Evolutionary conservation across 2,888 invertebrate genomes (phyloP), one percentile per base, ranked within the genome.

Genomic region (Melikaiella ostensackeni): DNA sequence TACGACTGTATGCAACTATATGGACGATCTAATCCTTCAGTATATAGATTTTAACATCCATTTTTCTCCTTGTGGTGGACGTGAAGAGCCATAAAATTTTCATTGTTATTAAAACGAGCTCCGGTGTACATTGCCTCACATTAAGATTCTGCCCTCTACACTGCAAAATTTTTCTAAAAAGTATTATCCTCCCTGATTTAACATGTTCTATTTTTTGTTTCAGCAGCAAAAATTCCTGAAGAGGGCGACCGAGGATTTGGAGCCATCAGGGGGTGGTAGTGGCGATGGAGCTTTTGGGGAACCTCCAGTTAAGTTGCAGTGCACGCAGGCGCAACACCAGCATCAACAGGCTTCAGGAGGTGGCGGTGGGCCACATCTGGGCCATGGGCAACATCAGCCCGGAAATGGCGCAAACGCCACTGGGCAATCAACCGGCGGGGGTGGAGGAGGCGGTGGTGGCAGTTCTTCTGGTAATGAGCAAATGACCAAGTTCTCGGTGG

Each of bases 221-320:
- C 94, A 96, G 96, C 96, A 96, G 94, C 96, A 96, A 94, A 97
- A 97, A 93, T 96, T 96, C 92, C 92, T 95, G 89, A 95, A 95
- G 92, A 93, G 95, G 92, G 94, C 93, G 92, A 95, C 94, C 92
- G 95, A 94, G 91, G 95, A 95, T 87, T 93, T 94, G 92, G 94
- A 93, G 84, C 90, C 93, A 78, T 89, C 92, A 63, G 91, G 91
- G 75, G 91, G 89, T 76, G 91, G 91, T 77, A 87, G 89, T 81
- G 85, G 81, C n/a, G 92, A 92, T 78, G 92, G 91, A 80, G 89
- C 89, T 64, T 94, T 94, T 82, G 95, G 94, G 89, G 96, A 96
- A 90, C 96, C 96, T 74, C 96, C 96, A 79, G 95, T 96, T 80
- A 97, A 96, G 92, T 92, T 95, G 86, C 94, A 94, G 89, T 93